These are phyloP conservation scores for Numida meleagris DNA, from an alignment of 2,113 vertebrate species.

Conservation along the genomic window DNA sequence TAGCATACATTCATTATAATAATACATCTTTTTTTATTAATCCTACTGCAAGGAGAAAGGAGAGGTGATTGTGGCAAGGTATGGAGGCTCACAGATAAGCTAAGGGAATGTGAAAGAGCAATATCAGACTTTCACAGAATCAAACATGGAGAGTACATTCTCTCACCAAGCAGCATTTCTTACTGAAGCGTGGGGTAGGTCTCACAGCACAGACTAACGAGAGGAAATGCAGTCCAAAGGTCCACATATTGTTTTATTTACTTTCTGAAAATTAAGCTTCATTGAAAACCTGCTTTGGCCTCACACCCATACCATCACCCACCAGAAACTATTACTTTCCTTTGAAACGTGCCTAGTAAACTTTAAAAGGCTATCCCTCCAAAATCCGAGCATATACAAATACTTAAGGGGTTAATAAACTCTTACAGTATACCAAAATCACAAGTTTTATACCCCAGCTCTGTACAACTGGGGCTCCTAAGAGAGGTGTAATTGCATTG, in stretches of 20 bases:
- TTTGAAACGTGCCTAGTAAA: conserved; percentile 30
- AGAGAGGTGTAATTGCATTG: conserved; percentile 31
- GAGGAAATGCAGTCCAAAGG: background rate
- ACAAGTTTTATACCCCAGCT: conserved; percentile 25
- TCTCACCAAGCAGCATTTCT: background rate
- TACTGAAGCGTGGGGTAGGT: background rate
- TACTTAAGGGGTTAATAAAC: conserved; percentile 70
- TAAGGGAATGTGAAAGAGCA: background rate
- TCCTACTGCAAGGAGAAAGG: background rate
- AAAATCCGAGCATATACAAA: background rate
- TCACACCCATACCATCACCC: conserved; percentile 39
- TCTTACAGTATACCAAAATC: conserved; percentile 8
- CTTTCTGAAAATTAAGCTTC: background rate
- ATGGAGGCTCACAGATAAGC: background rate
- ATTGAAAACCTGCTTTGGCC: conserved; percentile 14
- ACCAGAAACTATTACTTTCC: conserved; percentile 7
- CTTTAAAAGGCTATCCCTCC: conserved; percentile 18
- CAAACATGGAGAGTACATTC: background rate
- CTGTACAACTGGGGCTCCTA: background rate
- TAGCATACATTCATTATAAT: background rate
- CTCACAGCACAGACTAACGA: background rate
- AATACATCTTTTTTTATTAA: background rate
- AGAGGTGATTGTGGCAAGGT: background rate
- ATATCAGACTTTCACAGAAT: background rate
- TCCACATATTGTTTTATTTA: conserved; percentile 46